A percentile compares a stretch with the other conserved stretches of the same genome.
phyloP scores from a whole-genome alignment of 2,888 invertebrate genomes.

The Noctua fimbriata region DNA sequence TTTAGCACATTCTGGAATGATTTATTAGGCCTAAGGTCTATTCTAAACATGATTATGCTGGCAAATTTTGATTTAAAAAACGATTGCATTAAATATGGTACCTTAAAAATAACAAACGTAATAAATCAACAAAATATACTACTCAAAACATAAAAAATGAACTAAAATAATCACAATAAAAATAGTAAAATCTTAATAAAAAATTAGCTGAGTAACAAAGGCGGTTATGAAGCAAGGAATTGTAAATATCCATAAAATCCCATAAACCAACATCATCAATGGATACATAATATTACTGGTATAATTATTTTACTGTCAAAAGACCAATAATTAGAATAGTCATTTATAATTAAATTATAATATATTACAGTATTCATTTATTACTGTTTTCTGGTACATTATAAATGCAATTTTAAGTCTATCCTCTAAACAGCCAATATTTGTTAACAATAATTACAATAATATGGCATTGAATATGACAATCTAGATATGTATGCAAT shows the following conservation, averaged over 20 bases:
- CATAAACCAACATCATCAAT: not conserved
- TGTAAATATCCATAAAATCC: not conserved
- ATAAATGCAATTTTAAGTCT: conserved; percentile 38
- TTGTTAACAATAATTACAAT: not conserved
- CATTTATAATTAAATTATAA: not conserved
- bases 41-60: conserved; percentile 5
- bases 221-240: not conserved
- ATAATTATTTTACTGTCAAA: conserved; percentile 16
- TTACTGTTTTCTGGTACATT: conserved; percentile 11
- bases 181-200: not conserved
- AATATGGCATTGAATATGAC: conserved; percentile 22
- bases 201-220: not conserved
- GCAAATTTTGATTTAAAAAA: not conserved
- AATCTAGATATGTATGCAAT: conserved; percentile 25
- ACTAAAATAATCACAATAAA: not conserved
- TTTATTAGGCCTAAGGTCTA: conserved; percentile 47
- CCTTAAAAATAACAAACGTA: not conserved
- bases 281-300: conserved; percentile 2
- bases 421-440: conserved; percentile 5
- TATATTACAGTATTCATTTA: conserved; percentile 17
- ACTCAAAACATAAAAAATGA: not conserved
- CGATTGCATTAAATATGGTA: not conserved
- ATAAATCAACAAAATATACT: conserved; percentile 12
- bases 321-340: conserved; percentile 3
- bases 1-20: conserved; percentile 70